Evolutionary conservation across 2,888 invertebrate genomes (phyloP), one percentile per base, ranked within the genome.

Genomic region (Drosophila nr. medialis): DNA sequence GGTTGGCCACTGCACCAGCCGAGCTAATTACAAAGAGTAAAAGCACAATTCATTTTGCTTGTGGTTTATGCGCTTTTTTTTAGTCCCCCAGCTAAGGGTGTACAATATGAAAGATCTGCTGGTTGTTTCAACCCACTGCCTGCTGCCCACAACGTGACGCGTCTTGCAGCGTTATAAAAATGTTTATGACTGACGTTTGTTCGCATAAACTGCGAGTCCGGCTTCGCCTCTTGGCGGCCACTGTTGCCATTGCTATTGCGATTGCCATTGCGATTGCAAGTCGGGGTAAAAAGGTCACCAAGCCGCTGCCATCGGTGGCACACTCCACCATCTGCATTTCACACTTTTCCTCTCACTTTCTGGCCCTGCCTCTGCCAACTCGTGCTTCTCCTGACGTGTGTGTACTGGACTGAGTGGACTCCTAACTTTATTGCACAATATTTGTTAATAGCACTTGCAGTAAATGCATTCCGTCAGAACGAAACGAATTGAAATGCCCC

Each of bases 381-480:
- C 50, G 21, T 15, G 4, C 8, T 6, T 11, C 49, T 29, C 18
- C 45, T 21, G 21, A 21, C 45, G 45, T 13, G 21, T 48, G 48
- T 49, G 27, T 49, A 45, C 21, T 49, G 27, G 15, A 49, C 24
- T 27, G 49, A 60, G 38, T 36, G 24, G 56, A 38, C 34, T 61
- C 36, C 51, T 66, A 72, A 69, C 61, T 82, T 82, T 75, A 72
- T 75, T 45, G 72, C 72, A 51, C 67, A 63, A 66, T 80, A 76
- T 82, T 82, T 68, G 83, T 82, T 82, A 82, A 82, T 80, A 82
- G 64, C 79, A 81, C 75, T 81, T 79, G 82, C 82, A 78, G 74
- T 79, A 63, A 79, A 66, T 79, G 82, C 79, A 80, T 75, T 81
- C 63, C 71, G 30, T 40, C 42, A 42, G 54, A 27, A 36, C 38